Conservation (phyloP, 35 echinoderm and acorn worm genomes). For the Lytechinus variegatus region DNA sequence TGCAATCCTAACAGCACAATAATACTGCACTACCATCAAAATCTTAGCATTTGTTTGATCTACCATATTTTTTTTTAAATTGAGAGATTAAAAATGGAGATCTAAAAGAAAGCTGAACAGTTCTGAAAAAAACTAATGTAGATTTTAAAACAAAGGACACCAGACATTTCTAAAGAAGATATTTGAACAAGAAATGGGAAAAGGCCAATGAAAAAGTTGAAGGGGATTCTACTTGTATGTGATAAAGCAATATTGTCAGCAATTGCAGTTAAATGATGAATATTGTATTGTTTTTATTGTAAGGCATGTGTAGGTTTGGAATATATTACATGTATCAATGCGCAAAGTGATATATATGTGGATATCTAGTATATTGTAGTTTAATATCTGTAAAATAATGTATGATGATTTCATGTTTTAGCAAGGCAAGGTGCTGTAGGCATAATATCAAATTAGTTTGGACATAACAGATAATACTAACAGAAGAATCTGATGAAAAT, state of each 20-base stretch:
- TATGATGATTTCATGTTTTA: no score
- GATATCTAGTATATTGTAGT: not conserved
- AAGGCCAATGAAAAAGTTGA: not conserved
- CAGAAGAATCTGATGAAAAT: not conserved
- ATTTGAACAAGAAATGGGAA: not conserved
- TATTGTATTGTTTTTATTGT: not conserved
- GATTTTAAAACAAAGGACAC: not conserved
- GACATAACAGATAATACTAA: no score
- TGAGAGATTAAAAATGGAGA: not conserved
- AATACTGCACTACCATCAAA: not conserved
- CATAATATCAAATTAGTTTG: no score
- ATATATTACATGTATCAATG: not conserved
- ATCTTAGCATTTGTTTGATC: not conserved
- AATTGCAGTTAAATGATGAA: not conserved
- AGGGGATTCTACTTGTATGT: constrained; percentile 8
- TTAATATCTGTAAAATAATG: not conserved
- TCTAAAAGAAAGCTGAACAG: not conserved
- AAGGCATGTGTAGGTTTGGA: constrained; percentile 2
- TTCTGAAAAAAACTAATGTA: not conserved
- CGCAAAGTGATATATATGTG: not conserved
- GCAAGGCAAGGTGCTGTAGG: no score
- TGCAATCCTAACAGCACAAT: not conserved
- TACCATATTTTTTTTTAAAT: not conserved
- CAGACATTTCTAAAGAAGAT: not conserved
- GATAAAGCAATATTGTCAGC: not conserved